phyloP scores from a whole-genome alignment of 2,888 invertebrate genomes.

The Nemotelus pantherinus region DNA sequence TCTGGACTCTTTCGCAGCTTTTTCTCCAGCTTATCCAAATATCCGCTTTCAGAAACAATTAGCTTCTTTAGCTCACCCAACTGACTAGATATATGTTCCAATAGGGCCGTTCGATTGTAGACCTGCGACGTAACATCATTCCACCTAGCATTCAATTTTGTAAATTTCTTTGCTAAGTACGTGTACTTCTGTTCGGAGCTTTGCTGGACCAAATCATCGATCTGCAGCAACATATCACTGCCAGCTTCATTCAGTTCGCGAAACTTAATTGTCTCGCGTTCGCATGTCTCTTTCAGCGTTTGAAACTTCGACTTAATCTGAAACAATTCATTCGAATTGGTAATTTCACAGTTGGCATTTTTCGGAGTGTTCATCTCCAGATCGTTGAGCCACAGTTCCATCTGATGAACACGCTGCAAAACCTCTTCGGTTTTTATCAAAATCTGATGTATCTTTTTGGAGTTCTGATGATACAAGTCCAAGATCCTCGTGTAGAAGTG shows the following conservation, averaged over 20 bases:
- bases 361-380: conserved; percentile 72
- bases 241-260: conserved; percentile 75
- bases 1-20: conserved; percentile 76
- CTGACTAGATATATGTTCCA: conserved; percentile 80
- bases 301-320: conserved; percentile 78
- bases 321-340: conserved; percentile 76
- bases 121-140: conserved; percentile 74
- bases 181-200: conserved; percentile 66
- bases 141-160: conserved; percentile 78
- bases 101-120: conserved; percentile 73
- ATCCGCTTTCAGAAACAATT: conserved; percentile 77
- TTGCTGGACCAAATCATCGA: conserved; percentile 64
- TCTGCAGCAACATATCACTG: conserved; percentile 72
- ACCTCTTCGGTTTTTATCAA: conserved; percentile 59
- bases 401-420: conserved; percentile 58
- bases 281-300: conserved; percentile 76
- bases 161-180: conserved; percentile 73
- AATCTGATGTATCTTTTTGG: conserved; percentile 58
- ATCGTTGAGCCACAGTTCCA: conserved; percentile 72
- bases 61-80: conserved; percentile 82
- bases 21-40: conserved; percentile 82
- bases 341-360: conserved; percentile 68
- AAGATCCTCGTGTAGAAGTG: conserved; percentile 60
- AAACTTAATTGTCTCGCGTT: conserved; percentile 73
- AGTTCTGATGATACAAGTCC: conserved; percentile 58